phyloP scores from a whole-genome alignment of 2,797 vertebrate genomes.

The Platyrinchus mystaceus region DNA sequence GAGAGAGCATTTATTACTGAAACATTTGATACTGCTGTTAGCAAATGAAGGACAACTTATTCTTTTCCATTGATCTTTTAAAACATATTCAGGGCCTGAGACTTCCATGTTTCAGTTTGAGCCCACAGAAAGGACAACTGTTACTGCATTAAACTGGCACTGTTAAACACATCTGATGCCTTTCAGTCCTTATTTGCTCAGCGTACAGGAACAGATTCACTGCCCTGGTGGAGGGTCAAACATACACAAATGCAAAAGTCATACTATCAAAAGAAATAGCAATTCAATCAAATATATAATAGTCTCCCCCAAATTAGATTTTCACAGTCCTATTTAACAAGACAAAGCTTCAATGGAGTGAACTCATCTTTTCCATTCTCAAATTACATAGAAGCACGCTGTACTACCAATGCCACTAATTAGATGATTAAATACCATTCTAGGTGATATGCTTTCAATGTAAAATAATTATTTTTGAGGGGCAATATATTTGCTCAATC shows the following conservation, averaged over 20 bases:
- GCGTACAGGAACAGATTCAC: neutral
- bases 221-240: neutral
- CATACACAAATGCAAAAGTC: slow-evolving; percentile 1
- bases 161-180: neutral
- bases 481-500: slow-evolving; percentile 61
- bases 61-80: neutral
- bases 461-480: slow-evolving; percentile 70
- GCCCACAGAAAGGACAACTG: neutral
- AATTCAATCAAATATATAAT: slow-evolving; percentile 27
- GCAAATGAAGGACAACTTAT: neutral
- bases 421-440: slow-evolving; percentile 72
- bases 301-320: slow-evolving; percentile 48
- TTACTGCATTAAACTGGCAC: neutral
- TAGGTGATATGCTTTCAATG: slow-evolving; percentile 66
- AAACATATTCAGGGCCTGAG: neutral
- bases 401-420: slow-evolving; percentile 52
- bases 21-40: neutral
- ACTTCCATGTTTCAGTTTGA: neutral
- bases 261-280: slow-evolving; percentile 14
- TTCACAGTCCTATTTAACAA: slow-evolving; percentile 58
- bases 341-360: slow-evolving; percentile 43
- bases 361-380: slow-evolving; percentile 35
- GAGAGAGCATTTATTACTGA: neutral
- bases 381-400: slow-evolving; percentile 11
- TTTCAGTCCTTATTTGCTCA: neutral